Base-by-base conservation (phyloP, 2,888 invertebrate genomes). In the Mycalesis mineus region DNA sequence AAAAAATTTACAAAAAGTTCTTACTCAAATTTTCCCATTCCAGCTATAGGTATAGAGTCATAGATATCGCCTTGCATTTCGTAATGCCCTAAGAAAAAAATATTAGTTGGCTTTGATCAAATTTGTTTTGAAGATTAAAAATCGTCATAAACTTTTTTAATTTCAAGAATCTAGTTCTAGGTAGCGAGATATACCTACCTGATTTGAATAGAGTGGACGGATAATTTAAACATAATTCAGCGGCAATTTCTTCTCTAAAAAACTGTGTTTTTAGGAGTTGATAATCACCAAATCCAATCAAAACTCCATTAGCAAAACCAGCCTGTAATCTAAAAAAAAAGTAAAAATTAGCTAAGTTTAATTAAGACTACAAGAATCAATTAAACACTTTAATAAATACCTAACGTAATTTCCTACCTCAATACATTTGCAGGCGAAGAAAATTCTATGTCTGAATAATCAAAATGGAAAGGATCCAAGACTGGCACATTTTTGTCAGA, bases 21-120 rank as follows among this genome's bases (percentile, higher is more conserved):
- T 78, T 64, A 85, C 84, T 74, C 61, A 13, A 78, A 58, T 45
- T 48, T 60, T 17, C 84, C 84, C 36, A 67, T 54, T 28, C 84
- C 84, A 31, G 64, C 54, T 17, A 83, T 45, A 0, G 80, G 79
- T 8, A 84, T 37, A 4, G 65, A 67, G n/a, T 71, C 67, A 40
- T 61, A 69, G 39, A 82, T 61, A 55, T 64, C 65, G 14, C 84
- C 84, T 7, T 68, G 56, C 66, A 84, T 66, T 48, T 76, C 67
- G 39, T 84, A 85, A 55, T 69, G 55, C 14, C 77, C 84, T 84
- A 72, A 7, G 71, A 75, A 66, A 42, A 52, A 54, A 8, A 11
- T n/a, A 51, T 29, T n/a, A n/a, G n/a, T n/a, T n/a, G n/a, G n/a
- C n/a, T n/a, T n/a, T n/a, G n/a, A n/a, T n/a, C n/a, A n/a, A n/a